Base-by-base conservation (phyloP, 2,888 invertebrate species). In the Pseudoips prasinana region DNA sequence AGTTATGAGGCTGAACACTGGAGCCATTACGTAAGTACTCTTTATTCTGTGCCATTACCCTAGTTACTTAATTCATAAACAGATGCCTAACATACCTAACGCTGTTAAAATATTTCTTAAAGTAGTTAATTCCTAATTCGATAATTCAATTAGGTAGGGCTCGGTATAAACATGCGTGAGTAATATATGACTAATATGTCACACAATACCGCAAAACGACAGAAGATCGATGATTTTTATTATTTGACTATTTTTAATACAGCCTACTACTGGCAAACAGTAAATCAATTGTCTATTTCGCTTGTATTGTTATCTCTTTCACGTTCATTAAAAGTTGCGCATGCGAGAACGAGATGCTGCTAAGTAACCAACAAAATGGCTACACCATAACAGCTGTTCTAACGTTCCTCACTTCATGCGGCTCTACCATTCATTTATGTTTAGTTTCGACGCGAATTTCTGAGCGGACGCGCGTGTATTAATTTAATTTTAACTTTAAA, bases 361-460 rank as follows among this genome's bases (percentile, higher is more conserved):
- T 22, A 10, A 8, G 11, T 9, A 14, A 25, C 34, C 33, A 36
- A 20, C 34, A 46, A 35, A 3, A 58, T 54, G 57, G 57, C 42
- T 17, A 17, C 33, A 25, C 32, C 33, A 8, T 37, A 44, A 46
- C 62, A 61, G 56, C 62, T 60, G 59, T 58, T 50, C 32, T 34
- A 39, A 25, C 28, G 48, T 34, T 4, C n/a, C 51, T 45, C 24
- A 60, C 56, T 60, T 60, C 60, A 54, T 42, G 20, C 17, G 17
- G 17, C 22, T 26, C 30, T 31, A 42, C 46, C 58, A 50, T 56
- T 56, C 54, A 57, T 57, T 50, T 19, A 25, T 32, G 25, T 38
- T 58, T 56, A 74, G 76, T 75, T 54, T 43, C 59, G 46, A 53
- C 61, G 64, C 53, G 68, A 54, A 42, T 45, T 42, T 40, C 39